Percentiles rank a stretch among this genome's conserved stretches.
These are phyloP conservation scores for Hoplodrina blanda DNA, from an alignment of 2,888 invertebrate species.

Conservation along the genomic window DNA sequence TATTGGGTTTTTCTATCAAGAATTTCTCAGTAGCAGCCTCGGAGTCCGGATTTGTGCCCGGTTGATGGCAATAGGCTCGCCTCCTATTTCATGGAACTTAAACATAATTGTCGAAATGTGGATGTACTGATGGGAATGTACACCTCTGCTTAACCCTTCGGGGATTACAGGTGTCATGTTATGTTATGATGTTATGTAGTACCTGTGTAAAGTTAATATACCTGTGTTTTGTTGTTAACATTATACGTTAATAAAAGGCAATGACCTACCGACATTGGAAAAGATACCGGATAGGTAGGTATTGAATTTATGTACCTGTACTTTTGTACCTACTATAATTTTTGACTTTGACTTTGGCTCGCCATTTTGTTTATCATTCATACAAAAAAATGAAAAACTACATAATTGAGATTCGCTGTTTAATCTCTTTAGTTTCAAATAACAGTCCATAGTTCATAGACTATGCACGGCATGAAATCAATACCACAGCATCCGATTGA, in stretches of 20 bases:
- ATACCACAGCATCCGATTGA: slow-evolving; percentile 48
- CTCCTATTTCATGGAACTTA: no score
- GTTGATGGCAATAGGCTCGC: no score
- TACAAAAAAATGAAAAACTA: neutral
- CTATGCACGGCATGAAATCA: slow-evolving; percentile 44
- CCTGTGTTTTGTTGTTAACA: slow-evolving; percentile 17
- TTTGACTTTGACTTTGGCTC: no score
- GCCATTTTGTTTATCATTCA: slow-evolving; percentile 8
- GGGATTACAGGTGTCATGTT: neutral
- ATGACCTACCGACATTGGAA: slow-evolving; percentile 36
- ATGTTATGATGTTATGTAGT: neutral
- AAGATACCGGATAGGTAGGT: slow-evolving; percentile 6
- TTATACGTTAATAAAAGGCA: neutral
- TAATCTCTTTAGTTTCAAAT: slow-evolving; percentile 11
- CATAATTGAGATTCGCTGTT: neutral
- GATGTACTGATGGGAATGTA: no score
- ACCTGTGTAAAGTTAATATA: neutral
- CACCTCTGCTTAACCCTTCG: no score
- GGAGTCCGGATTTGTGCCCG: no score
- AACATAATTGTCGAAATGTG: no score
- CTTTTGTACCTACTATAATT: no score
- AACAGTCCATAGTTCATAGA: slow-evolving; percentile 13
- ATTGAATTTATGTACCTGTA: neutral
- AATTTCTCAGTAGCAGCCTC: no score
- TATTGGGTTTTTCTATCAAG: no score